Percentiles rank a stretch among this genome's conserved stretches.
These are phyloP conservation scores for Altica lythri DNA, from an alignment of 2,888 invertebrate species.

Conservation along the genomic window DNA sequence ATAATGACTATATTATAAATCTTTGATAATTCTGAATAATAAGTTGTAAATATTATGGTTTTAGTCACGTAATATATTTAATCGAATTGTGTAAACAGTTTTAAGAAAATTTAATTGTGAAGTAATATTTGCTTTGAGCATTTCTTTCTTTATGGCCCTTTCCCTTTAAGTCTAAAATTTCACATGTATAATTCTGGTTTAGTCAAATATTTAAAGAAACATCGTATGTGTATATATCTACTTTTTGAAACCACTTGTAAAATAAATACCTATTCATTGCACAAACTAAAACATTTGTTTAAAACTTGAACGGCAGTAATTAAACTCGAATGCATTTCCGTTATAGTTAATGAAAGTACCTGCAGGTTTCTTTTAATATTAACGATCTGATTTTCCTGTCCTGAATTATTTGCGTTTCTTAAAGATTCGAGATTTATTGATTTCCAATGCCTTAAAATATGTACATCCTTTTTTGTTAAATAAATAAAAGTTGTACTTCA, in stretches of 20 bases:
- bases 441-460: background rate
- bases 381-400: constrained; percentile 13
- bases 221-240: too few species aligned
- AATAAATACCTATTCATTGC: background rate
- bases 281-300: background rate
- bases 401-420: constrained; percentile 14
- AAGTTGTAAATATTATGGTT: too few species aligned
- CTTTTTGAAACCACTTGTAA: background rate
- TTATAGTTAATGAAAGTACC: constrained; percentile 14
- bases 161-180: too few species aligned
- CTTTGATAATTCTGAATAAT: too few species aligned
- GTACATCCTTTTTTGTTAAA: constrained; percentile 5
- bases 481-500: background rate
- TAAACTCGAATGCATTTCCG: constrained; percentile 8
- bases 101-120: too few species aligned
- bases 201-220: too few species aligned
- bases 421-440: constrained; percentile 12
- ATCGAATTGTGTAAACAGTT: too few species aligned
- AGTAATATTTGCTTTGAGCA: too few species aligned
- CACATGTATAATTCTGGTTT: too few species aligned
- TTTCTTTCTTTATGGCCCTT: too few species aligned
- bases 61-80: too few species aligned
- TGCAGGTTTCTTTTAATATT: constrained; percentile 6
- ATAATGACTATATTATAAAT: too few species aligned
- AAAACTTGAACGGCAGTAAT: background rate